Evolutionary conservation across 2,113 vertebrate species (phyloP).

Genomic region (Isichthys henryi): DNA sequence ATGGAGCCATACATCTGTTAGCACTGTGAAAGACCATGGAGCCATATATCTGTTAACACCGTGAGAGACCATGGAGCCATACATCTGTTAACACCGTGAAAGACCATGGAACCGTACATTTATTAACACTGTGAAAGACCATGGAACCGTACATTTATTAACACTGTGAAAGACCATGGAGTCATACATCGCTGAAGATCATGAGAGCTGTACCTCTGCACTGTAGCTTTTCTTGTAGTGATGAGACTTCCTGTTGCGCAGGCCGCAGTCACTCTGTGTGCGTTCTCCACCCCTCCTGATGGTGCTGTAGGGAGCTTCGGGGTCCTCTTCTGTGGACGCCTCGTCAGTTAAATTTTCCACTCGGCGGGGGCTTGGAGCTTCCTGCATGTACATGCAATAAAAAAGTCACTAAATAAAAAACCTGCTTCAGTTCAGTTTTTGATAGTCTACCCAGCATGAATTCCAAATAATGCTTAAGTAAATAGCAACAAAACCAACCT

Average conservation of each 20-base stretch:
- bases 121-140: not conserved
- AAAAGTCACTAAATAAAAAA: not conserved
- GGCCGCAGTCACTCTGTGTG: conserved; percentile 64
- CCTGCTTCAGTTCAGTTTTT: not conserved
- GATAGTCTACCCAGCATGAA: not conserved
- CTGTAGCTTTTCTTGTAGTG: conserved; percentile 88
- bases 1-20: not conserved
- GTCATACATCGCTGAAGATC: not conserved
- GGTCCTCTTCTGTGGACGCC: conserved; percentile 92
- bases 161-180: not conserved
- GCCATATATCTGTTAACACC: not conserved
- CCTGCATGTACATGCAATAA: conserved; percentile 49
- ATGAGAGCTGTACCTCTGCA: conserved; percentile 65
- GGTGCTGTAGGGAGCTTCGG: conserved; percentile 70
- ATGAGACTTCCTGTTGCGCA: conserved; percentile 78
- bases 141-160: not conserved
- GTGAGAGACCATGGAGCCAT: not conserved
- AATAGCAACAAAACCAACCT: not conserved
- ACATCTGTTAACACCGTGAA: not conserved
- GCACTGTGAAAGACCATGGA: not conserved
- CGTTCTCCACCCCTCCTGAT: conserved; percentile 66
- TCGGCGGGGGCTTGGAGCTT: conserved; percentile 49
- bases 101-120: no score
- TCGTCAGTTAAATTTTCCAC: conserved; percentile 78
- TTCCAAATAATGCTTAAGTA: not conserved